Evolutionary conservation across 2,888 invertebrate species (phyloP).

Genomic region (Orthosia incerta): DNA sequence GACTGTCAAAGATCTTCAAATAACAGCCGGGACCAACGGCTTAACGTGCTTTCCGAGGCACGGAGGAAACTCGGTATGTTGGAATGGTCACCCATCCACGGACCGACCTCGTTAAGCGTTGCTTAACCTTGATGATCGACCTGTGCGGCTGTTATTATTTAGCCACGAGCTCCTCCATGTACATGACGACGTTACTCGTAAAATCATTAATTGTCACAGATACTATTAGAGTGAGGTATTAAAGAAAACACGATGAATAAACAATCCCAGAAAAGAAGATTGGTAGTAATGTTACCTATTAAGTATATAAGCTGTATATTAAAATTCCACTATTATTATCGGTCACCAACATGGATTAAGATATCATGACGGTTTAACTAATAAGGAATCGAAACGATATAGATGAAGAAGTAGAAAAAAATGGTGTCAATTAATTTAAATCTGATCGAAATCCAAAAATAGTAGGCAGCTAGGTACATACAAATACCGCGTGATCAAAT

Average conservation of each 20-base stretch:
- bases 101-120: no score
- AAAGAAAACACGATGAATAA: not conserved
- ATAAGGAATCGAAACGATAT: not conserved
- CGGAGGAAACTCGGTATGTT: no score
- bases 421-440: not conserved
- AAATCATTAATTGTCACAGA: constrained; percentile 9
- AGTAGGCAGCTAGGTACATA: not conserved
- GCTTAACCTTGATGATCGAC: no score
- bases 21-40: no score
- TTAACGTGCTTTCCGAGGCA: no score
- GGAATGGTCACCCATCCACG: no score
- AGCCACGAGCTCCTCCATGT: no score
- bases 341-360: not conserved
- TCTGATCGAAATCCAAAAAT: constrained; percentile 1
- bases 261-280: not conserved
- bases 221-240: constrained; percentile 1
- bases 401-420: not conserved
- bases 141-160: no score
- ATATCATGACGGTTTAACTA: not conserved
- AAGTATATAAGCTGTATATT: not conserved
- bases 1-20: no score
- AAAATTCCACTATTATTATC: not conserved
- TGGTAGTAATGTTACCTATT: not conserved
- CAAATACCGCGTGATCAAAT: constrained; percentile 26
- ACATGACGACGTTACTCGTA: not conserved